Base-by-base conservation (phyloP, 1,140 invertebrate genomes). In the Heterodera carotae region DNA sequence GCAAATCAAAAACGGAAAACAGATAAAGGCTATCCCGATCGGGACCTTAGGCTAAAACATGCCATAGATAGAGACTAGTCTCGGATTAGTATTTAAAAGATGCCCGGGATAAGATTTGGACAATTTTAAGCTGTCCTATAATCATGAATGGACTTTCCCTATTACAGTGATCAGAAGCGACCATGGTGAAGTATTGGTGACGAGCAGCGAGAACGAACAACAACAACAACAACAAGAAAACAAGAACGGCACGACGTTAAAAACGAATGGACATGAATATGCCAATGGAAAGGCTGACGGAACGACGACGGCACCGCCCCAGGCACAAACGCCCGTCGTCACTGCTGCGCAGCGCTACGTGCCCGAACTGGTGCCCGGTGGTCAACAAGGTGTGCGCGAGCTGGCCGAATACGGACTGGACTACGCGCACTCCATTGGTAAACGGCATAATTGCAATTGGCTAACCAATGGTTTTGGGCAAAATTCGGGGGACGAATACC, bases 381-480 rank as follows among this genome's bases (percentile, higher is more conserved):
- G 5, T 5, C 12, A 66, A 2, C 29, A n/a, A n/a, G n/a, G 22
- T 4, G 12, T 31, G 62, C 27, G 22, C 8, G 62, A 66, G 29
- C 33, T 66, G 3, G 62, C 62, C 6, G 62, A 66, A 27, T 66
- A 66, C 62, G 62, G 29, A 27, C 62, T 66, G 62, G 62, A 66
- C 62, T 66, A 66, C 25, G 62, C 62, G 33, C 62, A 66, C 62
- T 66, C 62, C 62, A 66, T 66, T 66, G 48, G 48, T 56, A 56
- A n/a, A n/a, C n/a, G n/a, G 15, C 39, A 43, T 43, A 43, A 43
- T 43, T 43, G 39, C n/a, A n/a, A n/a, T n/a, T n/a, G n/a, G n/a
- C n/a, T n/a, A n/a, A n/a, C n/a, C n/a, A n/a, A n/a, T n/a, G n/a
- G n/a, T n/a, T n/a, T n/a, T n/a, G n/a, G n/a, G n/a, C n/a, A n/a